A percentile compares a stretch with the other conserved stretches of the same genome.
Evolutionary conservation across 2,888 invertebrate genomes (phyloP).

Genomic region (Acanthosoma haemorrhoidale): DNA sequence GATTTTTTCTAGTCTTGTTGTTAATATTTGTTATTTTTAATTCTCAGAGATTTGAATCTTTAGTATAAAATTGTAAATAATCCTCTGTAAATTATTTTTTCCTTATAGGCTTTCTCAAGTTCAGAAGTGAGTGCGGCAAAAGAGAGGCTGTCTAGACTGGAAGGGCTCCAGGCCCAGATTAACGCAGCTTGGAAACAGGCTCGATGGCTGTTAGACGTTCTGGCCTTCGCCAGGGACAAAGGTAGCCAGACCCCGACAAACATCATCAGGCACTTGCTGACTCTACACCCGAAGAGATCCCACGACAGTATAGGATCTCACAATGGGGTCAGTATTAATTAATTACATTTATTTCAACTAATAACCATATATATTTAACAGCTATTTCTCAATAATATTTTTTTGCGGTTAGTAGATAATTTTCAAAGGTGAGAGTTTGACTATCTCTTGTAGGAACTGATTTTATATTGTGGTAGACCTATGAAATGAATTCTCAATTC

Average conservation of each 20-base stretch:
- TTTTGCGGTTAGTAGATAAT: no score
- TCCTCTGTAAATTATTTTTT: not conserved
- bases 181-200: conserved; percentile 89
- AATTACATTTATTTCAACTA: no score
- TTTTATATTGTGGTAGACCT: no score
- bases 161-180: conserved; percentile 76
- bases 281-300: conserved; percentile 42
- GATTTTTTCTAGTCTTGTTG: no score
- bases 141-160: conserved; percentile 72
- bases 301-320: conserved; percentile 39
- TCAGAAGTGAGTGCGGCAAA: conserved; percentile 80
- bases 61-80: no score
- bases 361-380: no score
- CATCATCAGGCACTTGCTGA: conserved; percentile 46
- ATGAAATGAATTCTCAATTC: no score
- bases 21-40: no score
- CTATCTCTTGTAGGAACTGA: no score
- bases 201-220: conserved; percentile 94
- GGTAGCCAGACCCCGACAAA: conserved; percentile 44
- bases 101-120: conserved; percentile 73
- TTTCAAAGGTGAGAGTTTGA: no score
- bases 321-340: conserved; percentile 46
- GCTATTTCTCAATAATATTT: no score
- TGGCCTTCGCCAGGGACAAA: conserved; percentile 86
- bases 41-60: no score